Evolutionary conservation across 2,888 invertebrate genomes (phyloP), one percentile per base, ranked within the genome.

Genomic region (Agonum fuliginosum): DNA sequence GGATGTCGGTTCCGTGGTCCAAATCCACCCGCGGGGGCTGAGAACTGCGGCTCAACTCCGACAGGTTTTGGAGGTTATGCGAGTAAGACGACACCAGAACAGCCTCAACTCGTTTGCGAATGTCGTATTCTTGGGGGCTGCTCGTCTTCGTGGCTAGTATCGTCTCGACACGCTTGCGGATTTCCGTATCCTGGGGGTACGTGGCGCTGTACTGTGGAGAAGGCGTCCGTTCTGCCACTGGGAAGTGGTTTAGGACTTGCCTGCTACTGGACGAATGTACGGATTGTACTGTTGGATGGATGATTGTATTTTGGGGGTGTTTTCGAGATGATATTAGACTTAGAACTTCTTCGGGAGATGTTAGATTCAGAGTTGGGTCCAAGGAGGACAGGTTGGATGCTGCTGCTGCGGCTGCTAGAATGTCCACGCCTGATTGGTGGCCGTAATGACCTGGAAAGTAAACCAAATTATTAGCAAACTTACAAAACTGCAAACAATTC

Each of bases 1-100:
- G 87, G 8, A 92, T 90, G 54, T 89, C 90, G 80, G 89, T 90
- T 0, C 89, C 89, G 1, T 88, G 84, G 69, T 85, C 86, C 54
- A 88, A 80, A 19, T 86, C 46, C 46, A 62, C 67, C 51, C 27
- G 12, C 30, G 10, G 27, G 12, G 12, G 77, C 81, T 81, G 58
- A 30, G 30, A 30, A 30, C 30, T 54, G 10, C 48, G 19, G 20
- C 48, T 48, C 10, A 48, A 20, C 17, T 48, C 48, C 20, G 48
- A 20, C 54, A 54, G 24, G 22, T 54, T 54, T 27, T 54, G 54
- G 22, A 54, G 24, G 12, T 54, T 62, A 30, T 62, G 58, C 30
- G 58, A 27, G 17, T 62, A 62, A 6, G 58, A 62, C 0, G 58
- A 62, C 30, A 17, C 58, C 14, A 62, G 30, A 27, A 62, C 58